A percentile compares a stretch with the other conserved stretches of the same genome.
Conservation (phyloP, 2,797 vertebrate species). For the Danio aesculapii region DNA sequence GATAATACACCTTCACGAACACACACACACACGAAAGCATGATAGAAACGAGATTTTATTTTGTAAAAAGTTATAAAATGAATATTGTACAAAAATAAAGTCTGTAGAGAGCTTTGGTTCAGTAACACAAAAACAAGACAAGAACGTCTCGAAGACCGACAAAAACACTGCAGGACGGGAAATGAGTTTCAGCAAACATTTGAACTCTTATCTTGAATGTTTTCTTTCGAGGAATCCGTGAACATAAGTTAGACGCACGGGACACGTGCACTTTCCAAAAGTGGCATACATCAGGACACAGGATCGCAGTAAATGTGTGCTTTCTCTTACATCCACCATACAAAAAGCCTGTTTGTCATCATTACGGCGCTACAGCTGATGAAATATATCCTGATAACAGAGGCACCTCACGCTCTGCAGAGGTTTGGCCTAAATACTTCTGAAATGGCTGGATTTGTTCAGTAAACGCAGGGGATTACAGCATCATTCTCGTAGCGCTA, state of each 20-base stretch:
- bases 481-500: too few relatives aligned
- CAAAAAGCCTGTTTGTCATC: slow-evolving; percentile 66
- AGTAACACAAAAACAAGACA: slow-evolving; percentile 95
- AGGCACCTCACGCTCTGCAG: slow-evolving; percentile 51
- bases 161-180: slow-evolving; percentile 51
- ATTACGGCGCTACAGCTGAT: slow-evolving; percentile 75
- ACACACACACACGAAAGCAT: slow-evolving; percentile 62
- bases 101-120: slow-evolving; percentile 99
- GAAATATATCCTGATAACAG: slow-evolving; percentile 75
- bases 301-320: slow-evolving; percentile 52
- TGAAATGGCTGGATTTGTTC: slow-evolving; percentile 78
- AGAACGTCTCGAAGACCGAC: slow-evolving; percentile 73
- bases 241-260: slow-evolving; percentile 44
- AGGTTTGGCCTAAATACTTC: slow-evolving; percentile 78
- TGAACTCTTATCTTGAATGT: slow-evolving; percentile 65
- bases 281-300: slow-evolving; percentile 54
- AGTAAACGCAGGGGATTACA: slow-evolving; percentile 75
- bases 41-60: slow-evolving; percentile 98
- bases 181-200: slow-evolving; percentile 84
- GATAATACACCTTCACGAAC: background rate
- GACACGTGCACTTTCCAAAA: slow-evolving; percentile 57
- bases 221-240: slow-evolving; percentile 49
- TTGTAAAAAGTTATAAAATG: slow-evolving; percentile 99
- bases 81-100: slow-evolving; percentile 99
- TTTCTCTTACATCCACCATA: slow-evolving; percentile 50